A percentile compares a stretch with the other conserved stretches of the same genome.
These are phyloP conservation scores for Micronycteris hirsuta DNA, from an alignment of 2,113 vertebrate genomes.

Conservation along the genomic window DNA sequence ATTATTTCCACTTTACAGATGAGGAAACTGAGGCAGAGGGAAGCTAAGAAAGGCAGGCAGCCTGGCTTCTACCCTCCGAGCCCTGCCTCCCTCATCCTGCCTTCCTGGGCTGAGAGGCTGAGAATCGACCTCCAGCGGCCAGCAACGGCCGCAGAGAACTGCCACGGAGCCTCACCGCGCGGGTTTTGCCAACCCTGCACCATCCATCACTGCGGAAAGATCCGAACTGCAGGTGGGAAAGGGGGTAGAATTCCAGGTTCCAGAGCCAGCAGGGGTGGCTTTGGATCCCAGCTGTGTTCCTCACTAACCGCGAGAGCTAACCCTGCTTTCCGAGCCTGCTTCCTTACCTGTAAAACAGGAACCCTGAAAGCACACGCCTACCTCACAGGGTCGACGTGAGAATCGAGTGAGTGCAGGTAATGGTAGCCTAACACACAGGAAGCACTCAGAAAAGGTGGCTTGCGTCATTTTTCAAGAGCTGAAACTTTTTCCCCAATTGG, in stretches of 20 bases:
- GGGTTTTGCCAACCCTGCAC: not conserved
- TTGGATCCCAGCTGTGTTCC: not conserved
- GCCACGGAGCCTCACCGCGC: too few species aligned
- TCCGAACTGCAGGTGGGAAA: not conserved
- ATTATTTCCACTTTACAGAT: not conserved
- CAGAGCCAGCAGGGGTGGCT: not conserved
- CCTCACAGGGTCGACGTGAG: too few species aligned
- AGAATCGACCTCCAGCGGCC: not conserved
- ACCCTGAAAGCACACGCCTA: not conserved
- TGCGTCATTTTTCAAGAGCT: not conserved
- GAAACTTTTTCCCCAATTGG: not conserved
- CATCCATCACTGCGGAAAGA: not conserved
- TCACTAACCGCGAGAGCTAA: not conserved
- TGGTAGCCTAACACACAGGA: not conserved
- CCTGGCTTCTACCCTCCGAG: not conserved
- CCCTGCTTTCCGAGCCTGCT: not conserved
- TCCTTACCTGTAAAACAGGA: not conserved
- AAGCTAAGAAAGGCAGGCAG: not conserved
- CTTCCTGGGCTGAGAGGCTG: not conserved
- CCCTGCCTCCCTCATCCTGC: too few species aligned
- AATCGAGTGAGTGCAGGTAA: not conserved
- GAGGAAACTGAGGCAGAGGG: not conserved
- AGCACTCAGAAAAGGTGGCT: not conserved
- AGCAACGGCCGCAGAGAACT: not conserved
- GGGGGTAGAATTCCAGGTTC: not conserved